Evolutionary conservation across 2,113 vertebrate species (phyloP).

Genomic region (Fulica atra): DNA sequence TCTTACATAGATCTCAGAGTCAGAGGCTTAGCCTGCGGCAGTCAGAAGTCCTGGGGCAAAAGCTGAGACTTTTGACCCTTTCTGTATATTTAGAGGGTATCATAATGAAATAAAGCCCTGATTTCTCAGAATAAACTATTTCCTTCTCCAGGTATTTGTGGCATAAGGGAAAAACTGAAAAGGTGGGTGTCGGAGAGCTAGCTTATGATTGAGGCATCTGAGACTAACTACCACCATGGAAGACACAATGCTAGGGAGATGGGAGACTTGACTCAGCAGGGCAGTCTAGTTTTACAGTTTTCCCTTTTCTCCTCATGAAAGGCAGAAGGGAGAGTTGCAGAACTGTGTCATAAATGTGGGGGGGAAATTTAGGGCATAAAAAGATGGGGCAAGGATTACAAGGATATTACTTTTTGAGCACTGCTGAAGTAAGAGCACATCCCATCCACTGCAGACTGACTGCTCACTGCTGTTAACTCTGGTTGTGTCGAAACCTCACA

Average conservation of each 20-base stretch:
- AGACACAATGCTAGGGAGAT: not conserved
- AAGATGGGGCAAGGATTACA: not conserved
- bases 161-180: not conserved
- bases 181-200: not conserved
- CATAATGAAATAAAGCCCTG: not conserved
- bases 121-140: not conserved
- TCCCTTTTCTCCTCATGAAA: not conserved
- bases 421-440: not conserved
- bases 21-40: slow-evolving; percentile 1
- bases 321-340: not conserved
- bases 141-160: not conserved
- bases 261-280: not conserved
- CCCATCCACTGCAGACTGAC: not conserved
- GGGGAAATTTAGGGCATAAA: not conserved
- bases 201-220: not conserved
- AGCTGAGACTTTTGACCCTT: slow-evolving; percentile 40
- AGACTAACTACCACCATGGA: not conserved
- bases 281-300: not conserved
- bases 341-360: not conserved
- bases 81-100: not conserved
- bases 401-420: not conserved
- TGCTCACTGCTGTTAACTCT: not conserved
- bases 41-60: slow-evolving; percentile 14
- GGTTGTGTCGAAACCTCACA: not conserved
- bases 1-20: not conserved